Evolutionary conservation across 2,797 vertebrate genomes (phyloP), one percentile per base, ranked within the genome.

Genomic region (Sternotherus odoratus): DNA sequence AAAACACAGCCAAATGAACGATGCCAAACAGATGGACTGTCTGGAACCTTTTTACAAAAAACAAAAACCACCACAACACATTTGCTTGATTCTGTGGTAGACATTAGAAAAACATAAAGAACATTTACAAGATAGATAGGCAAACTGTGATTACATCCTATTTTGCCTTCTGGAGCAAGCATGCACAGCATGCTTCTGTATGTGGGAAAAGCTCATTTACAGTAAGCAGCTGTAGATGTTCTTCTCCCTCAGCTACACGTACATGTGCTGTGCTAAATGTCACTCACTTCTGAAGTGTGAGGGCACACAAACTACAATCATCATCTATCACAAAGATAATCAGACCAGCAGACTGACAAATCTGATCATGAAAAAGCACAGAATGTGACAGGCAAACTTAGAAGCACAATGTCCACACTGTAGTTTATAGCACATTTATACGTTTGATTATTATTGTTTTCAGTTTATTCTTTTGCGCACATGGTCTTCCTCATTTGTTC

Each of bases 21-120:
- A 56, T 66, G 60, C 21, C 49, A 83, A 80, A 26, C 4, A 92
- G 53, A 87, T 10, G 33, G 16, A 78, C 17, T 87, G 82, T 90
- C 39, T 77, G 28, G 78, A 90, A 81, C 84, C 66, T 85, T 92
- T n/a, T n/a, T 57, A 63, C 88, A 96, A 95, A 84, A 5, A 77
- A 48, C 74, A 43, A 26, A 74, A 8, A 51, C 7, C 19, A 53
- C 51, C 43, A 83, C 86, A 83, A 63, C n/a, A 85, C 66, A 92
- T 79, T 86, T 79, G 92, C 28, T 74, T 74, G 15, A 79, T 77
- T 81, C 33, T 74, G 12, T 83, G 48, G 11, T 88, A 95, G 8
- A 75, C 72, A 56, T 54, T 79, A 79, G 60, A 74, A 88, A 95
- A 95, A 63, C 57, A 95, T 72, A 90, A 84, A 95, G 72, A 91